Conservation (phyloP, 2,797 vertebrate species). For the Cirrhinus molitorella region DNA sequence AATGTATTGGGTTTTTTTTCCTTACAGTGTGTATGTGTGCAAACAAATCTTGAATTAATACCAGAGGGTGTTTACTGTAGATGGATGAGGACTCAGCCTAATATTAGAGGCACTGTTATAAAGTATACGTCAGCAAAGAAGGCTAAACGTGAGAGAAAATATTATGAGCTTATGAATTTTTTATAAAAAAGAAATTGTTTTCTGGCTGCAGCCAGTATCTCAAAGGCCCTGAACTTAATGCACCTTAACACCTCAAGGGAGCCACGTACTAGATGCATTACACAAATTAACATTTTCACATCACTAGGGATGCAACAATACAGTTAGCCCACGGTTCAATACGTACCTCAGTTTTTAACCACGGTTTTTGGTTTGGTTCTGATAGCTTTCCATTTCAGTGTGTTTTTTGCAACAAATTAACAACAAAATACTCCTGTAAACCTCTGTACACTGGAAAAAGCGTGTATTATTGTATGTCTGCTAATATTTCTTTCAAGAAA, state of each 20-base stretch:
- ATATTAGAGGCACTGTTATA: conserved; percentile 1
- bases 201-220: neutral
- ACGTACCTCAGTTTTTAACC: no score
- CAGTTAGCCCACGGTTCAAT: no score
- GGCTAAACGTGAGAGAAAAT: conserved; percentile 16
- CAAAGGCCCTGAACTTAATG: neutral
- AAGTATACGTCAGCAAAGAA: conserved; percentile 22
- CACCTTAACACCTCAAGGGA: neutral
- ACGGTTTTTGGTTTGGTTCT: no score
- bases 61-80: neutral
- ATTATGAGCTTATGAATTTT: conserved; percentile 29
- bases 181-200: conserved; percentile 10
- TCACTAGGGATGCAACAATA: no score
- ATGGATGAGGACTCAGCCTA: neutral
- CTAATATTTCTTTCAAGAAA: no score
- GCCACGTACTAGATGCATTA: conserved; percentile 40
- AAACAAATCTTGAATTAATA: neutral
- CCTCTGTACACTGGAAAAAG: no score
- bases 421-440: no score
- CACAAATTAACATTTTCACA: conserved; percentile 59
- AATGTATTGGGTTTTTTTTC: neutral
- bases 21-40: neutral
- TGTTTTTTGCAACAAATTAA: no score
- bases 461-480: no score
- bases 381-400: no score